phyloP scores from a whole-genome alignment of 1,140 invertebrate species.

The Habropoda laboriosa region DNA sequence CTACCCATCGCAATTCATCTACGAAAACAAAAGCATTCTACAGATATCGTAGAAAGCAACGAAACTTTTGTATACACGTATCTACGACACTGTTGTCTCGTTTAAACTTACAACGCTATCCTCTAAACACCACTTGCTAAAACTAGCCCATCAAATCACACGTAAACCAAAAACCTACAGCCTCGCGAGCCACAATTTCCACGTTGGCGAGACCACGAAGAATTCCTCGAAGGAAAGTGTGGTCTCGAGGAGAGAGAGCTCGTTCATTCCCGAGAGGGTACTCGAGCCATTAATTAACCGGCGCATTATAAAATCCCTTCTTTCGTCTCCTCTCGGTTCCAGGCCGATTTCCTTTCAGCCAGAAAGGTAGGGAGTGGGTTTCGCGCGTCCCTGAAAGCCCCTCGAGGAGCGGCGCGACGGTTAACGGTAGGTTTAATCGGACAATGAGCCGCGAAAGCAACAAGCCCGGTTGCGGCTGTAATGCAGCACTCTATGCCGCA shows the following conservation, averaged over 20 bases:
- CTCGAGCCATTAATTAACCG: conserved; percentile 36
- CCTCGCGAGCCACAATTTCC: not conserved
- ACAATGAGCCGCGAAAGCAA: conserved; percentile 54
- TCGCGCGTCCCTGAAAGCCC: not conserved
- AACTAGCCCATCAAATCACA: not conserved
- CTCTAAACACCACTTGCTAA: too few relatives aligned
- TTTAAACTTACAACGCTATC: too few relatives aligned
- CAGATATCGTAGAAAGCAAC: too few relatives aligned
- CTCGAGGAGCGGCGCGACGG: conserved; percentile 11
- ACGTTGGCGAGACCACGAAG: not conserved
- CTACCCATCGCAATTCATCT: too few relatives aligned
- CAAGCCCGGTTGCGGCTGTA: conserved; percentile 26
- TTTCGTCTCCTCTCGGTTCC: too few relatives aligned
- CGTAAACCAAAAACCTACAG: not conserved
- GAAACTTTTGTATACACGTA: too few relatives aligned
- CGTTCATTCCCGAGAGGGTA: conserved; percentile 9
- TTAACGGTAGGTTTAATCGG: conserved; percentile 44
- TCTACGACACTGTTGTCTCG: too few relatives aligned
- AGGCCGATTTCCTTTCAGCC: conserved; percentile 1
- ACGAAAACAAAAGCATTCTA: too few relatives aligned
- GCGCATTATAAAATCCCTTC: conserved; percentile 14
- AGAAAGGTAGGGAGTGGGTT: not conserved
- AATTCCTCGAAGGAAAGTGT: conserved; percentile 1
- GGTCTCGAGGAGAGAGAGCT: not conserved
- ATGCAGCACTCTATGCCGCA: conserved; percentile 37